Conservation (phyloP, 2,888 invertebrate genomes). For the Dasypogon diadema region DNA sequence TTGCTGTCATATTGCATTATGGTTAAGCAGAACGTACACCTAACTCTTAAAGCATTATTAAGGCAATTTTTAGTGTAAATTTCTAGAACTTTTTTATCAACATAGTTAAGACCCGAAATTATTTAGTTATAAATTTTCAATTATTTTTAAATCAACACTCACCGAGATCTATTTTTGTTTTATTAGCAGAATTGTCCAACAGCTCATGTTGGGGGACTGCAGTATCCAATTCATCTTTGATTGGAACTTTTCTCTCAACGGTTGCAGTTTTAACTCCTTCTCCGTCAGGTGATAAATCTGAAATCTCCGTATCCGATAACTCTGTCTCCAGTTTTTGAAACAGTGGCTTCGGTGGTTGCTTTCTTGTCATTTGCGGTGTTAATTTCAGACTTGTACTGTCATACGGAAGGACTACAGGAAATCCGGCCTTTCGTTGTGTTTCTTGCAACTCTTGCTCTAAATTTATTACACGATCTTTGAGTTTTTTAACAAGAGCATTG, state of each 20-base stretch:
- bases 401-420: conserved; percentile 85
- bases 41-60: too few relatives aligned
- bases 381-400: conserved; percentile 80
- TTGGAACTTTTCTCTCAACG: conserved; percentile 77
- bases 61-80: too few relatives aligned
- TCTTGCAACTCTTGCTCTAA: conserved; percentile 87
- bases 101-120: too few relatives aligned
- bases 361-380: conserved; percentile 81
- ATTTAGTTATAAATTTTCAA: too few relatives aligned
- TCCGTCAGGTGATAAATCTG: conserved; percentile 82
- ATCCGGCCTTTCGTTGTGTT: conserved; percentile 89
- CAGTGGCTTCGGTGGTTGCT: conserved; percentile 79
- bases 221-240: conserved; percentile 83
- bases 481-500: conserved; percentile 83
- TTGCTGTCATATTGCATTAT: too few relatives aligned
- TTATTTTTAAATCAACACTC: conserved; percentile 59
- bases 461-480: conserved; percentile 89
- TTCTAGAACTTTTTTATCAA: too few relatives aligned
- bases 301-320: conserved; percentile 88
- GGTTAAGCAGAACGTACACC: too few relatives aligned
- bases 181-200: conserved; percentile 87
- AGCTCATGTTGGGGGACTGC: conserved; percentile 89
- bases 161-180: conserved; percentile 84
- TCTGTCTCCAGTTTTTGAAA: conserved; percentile 78
- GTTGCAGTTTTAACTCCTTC: conserved; percentile 80